phyloP scores from a whole-genome alignment of 2,113 vertebrate genomes.

The Hemibagrus wyckioides region DNA sequence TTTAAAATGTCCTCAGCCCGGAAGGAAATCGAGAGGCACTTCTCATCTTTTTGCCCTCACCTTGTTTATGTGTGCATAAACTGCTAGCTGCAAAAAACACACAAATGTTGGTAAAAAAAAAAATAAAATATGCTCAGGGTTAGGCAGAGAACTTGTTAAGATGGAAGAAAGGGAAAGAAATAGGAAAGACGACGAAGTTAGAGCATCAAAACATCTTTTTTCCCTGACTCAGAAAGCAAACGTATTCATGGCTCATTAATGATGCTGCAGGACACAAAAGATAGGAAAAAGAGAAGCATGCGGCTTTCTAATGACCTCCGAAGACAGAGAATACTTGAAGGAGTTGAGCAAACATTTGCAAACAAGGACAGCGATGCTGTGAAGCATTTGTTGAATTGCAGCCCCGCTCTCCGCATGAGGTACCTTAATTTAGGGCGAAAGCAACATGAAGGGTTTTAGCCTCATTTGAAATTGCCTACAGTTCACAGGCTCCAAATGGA shows the following conservation, averaged over 20 bases:
- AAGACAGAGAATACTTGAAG: conserved; percentile 19
- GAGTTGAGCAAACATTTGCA: conserved; percentile 44
- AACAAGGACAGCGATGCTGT: conserved; percentile 25
- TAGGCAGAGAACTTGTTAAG: neutral
- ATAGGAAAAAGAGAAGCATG: conserved; percentile 23
- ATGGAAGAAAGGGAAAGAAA: neutral
- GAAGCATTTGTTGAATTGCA: conserved; percentile 26
- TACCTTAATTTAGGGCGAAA: conserved; percentile 31
- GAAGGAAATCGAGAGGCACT: conserved; percentile 19
- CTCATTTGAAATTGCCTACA: conserved; percentile 45
- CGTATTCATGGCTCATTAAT: conserved; percentile 40
- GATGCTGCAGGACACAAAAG: conserved; percentile 37
- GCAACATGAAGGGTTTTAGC: conserved; percentile 40
- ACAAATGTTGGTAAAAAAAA: conserved; percentile 13
- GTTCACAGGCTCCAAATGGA: conserved; percentile 42
- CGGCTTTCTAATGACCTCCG: conserved; percentile 50
- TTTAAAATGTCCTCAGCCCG: conserved; percentile 42
- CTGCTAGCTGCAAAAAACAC: neutral
- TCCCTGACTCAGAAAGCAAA: conserved; percentile 27
- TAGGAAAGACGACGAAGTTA: neutral
- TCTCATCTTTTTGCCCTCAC: conserved; percentile 1
- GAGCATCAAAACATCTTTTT: conserved; percentile 30
- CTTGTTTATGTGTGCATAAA: neutral
- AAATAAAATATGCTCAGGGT: too few species aligned
- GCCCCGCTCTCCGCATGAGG: conserved; percentile 21